Evolutionary conservation across 2,797 vertebrate genomes (phyloP), one percentile per base, ranked within the genome.

Genomic region (Xenopus petersii): DNA sequence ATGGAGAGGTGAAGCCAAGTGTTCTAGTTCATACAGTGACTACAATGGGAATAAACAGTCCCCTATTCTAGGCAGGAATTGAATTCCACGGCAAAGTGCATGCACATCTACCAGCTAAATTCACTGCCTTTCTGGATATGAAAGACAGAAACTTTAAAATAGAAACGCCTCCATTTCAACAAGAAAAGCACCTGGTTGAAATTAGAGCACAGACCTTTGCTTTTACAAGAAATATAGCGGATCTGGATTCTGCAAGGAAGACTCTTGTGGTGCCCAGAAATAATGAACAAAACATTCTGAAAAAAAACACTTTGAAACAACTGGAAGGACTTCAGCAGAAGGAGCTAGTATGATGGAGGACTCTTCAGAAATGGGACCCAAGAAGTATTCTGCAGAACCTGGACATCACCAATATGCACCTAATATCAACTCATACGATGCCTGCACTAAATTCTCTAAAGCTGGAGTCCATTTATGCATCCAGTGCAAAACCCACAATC

Each of bases 181-280:
- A 85, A 60, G 83, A 88, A 73, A 79, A 66, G 0, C 80, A 82
- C 58, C 54, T 88, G 64, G 42, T 84, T 33, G 58, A 74, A 1
- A 75, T 81, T 74, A 87, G 94, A 21, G 81, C 93, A 63, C 87
- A 92, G n/a, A 92, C 91, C 62, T 71, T 86, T 85, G 93, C 91
- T 74, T 68, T 95, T 58, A 83, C 86, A 79, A 94, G 91, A 85
- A 92, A 94, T 75, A 75, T 87, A 72, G 92, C 89, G 79, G 89
- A 95, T 36, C 77, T 86, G 13, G 47, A 81, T 55, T 21, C 67
- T 55, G 87, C 85, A 68, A 93, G 62, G 82, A 87, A 73, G 54
- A 92, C 82, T 21, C 84, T 90, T 9, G 72, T 96, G 61, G 83
- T 95, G 59, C 88, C 91, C n/a, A 74, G 2, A 75, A 58, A 62